Conservation (phyloP, 2,113 vertebrate genomes). For the Percopsis transmontana region DNA sequence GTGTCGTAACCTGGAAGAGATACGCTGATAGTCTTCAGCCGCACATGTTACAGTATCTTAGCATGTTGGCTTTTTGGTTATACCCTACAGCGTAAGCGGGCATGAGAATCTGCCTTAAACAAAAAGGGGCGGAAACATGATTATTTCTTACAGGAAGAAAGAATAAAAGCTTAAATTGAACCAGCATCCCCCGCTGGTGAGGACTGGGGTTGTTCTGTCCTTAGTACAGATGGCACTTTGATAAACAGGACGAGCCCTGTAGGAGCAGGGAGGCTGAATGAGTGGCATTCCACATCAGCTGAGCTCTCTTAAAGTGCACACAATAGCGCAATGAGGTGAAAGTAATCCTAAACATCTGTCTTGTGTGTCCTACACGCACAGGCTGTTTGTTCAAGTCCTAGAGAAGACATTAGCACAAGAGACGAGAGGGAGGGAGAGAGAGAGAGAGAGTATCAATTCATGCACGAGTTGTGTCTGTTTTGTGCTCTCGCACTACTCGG, state of each 20-base stretch:
- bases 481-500: slow-evolving; percentile 45
- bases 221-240: slow-evolving; percentile 69
- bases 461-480: slow-evolving; percentile 70
- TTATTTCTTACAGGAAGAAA: background rate
- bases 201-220: slow-evolving; percentile 38
- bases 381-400: slow-evolving; percentile 75
- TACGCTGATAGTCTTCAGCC: background rate
- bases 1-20: background rate
- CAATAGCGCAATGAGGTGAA: slow-evolving; percentile 77
- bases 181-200: slow-evolving; percentile 13
- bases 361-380: slow-evolving; percentile 71
- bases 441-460: slow-evolving; percentile 67
- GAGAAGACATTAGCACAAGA: slow-evolving; percentile 66
- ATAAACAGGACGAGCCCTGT: slow-evolving; percentile 66
- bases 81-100: background rate
- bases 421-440: slow-evolving; percentile 13
- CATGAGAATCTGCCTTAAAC: background rate
- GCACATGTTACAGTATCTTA: background rate
- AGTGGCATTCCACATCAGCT: slow-evolving; percentile 76
- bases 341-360: slow-evolving; percentile 80
- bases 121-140: background rate
- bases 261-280: slow-evolving; percentile 59
- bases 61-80: background rate
- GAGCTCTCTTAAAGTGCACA: slow-evolving; percentile 74
- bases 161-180: background rate